These are phyloP conservation scores for Antechinus flavipes DNA, from an alignment of 2,113 vertebrate species.

Conservation along the genomic window DNA sequence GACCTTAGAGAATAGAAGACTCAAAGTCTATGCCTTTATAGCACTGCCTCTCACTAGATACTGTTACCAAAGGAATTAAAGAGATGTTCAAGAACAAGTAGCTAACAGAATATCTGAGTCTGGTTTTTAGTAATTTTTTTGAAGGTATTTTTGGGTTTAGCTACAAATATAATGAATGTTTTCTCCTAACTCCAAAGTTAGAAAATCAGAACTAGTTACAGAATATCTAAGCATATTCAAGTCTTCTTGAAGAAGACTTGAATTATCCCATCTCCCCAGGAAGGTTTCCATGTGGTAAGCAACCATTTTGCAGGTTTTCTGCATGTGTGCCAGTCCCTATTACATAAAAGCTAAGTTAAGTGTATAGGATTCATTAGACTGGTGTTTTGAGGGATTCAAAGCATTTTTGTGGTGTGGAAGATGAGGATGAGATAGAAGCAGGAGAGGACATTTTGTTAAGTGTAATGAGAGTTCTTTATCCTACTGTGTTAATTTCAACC, in stretches of 20 bases:
- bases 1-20: neutral
- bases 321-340: neutral
- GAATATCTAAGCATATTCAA: neutral
- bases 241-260: no score
- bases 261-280: neutral
- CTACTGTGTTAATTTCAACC: neutral
- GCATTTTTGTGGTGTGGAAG: neutral
- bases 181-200: neutral
- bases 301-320: neutral
- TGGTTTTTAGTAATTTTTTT: neutral
- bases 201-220: neutral
- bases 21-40: neutral
- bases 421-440: neutral
- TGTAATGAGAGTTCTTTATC: neutral
- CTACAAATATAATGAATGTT: neutral
- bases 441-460: neutral
- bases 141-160: neutral
- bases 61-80: neutral
- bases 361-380: neutral
- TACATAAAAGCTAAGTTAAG: neutral
- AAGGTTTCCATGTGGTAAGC: neutral
- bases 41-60: neutral
- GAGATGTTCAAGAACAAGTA: neutral
- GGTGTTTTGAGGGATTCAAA: neutral
- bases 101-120: neutral